These are phyloP conservation scores for Gadus chalcogrammus DNA, from an alignment of 2,113 vertebrate genomes.

Conservation along the genomic window DNA sequence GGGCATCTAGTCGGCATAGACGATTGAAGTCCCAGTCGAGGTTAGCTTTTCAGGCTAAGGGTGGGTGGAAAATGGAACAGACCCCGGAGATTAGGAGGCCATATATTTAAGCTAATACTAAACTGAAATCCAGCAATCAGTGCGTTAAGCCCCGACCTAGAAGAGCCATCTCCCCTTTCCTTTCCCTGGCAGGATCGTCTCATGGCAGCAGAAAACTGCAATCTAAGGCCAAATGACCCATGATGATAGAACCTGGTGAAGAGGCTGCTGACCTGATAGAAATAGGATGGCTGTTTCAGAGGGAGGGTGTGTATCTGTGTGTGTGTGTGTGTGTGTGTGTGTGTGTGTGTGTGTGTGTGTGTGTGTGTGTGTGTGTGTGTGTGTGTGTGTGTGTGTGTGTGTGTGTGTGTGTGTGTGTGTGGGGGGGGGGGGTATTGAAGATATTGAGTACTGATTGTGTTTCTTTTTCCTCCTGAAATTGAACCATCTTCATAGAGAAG, in stretches of 20 bases:
- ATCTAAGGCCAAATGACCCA: constrained; percentile 13
- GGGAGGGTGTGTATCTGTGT: not conserved
- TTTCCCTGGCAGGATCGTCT: too few relatives aligned
- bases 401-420: constrained; percentile 32
- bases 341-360: constrained; percentile 31
- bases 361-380: too few relatives aligned
- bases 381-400: constrained; percentile 25
- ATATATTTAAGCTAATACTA: constrained; percentile 7
- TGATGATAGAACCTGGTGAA: not conserved
- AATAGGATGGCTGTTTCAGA: not conserved
- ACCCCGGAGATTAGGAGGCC: not conserved
- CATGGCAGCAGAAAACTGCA: constrained; percentile 14
- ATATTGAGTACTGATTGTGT: constrained; percentile 45
- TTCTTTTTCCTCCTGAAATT: constrained; percentile 13
- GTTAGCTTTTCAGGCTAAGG: too few relatives aligned
- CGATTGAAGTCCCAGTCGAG: too few relatives aligned
- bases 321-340: constrained; percentile 31
- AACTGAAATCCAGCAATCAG: not conserved
- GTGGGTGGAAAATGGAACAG: not conserved
- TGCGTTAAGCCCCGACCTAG: not conserved
- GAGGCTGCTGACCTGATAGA: not conserved
- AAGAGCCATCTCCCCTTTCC: not conserved
- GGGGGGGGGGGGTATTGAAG: constrained; percentile 1
- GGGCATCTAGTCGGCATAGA: too few relatives aligned
- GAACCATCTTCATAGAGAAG: constrained; percentile 41